Base-by-base conservation (phyloP, 2,797 vertebrate genomes). In the Gymnocypris eckloni region DNA sequence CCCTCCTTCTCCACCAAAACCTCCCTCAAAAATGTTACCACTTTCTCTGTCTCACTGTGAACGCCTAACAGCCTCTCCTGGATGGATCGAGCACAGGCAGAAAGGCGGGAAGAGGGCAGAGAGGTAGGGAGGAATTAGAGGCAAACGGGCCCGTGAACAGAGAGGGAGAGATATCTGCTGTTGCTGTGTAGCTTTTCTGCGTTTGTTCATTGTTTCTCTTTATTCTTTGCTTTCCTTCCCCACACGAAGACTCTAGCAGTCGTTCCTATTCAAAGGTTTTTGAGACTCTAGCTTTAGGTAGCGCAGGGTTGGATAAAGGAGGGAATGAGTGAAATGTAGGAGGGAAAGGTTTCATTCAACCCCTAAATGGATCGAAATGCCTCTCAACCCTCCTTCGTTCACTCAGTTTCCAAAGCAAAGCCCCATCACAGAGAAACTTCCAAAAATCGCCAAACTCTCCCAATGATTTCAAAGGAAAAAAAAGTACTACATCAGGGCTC, bases 401-500 rank as follows among this genome's bases (percentile, higher is more conserved):
- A 90, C 92, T 93, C 81, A 91, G 90, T 89, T 92, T 93, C 94
- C 92, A 94, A 95, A 96, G 92, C 90, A 91, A 92, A 91, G 92
- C 92, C 90, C 92, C 93, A 92, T 94, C 67, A 93, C 91, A 94
- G 92, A 93, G 92, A 95, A 94, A 92, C 92, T 92, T 92, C 91
- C 92, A 92, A 87, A 89, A 91, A 89, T 52, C 88, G 91, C 84
- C 73, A 89, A 92, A 92, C 66, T 64, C 93, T 95, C 93, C 92
- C 93, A 93, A 94, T 92, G 94, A 94, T 93, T 93, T 92, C 90
- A 92, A 90, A 86, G 89, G 92, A 91, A 86, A 93, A 93, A 93
- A 93, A 93, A 89, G 64, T 93, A 94, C 75, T 85, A 94, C 93
- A 95, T 95, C 95, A 96, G 95, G 95, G 95, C 94, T 95, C 94